Evolutionary conservation across 1,140 invertebrate species (phyloP), one percentile per base, ranked within the genome.

Genomic region (Drosophila setifemur): DNA sequence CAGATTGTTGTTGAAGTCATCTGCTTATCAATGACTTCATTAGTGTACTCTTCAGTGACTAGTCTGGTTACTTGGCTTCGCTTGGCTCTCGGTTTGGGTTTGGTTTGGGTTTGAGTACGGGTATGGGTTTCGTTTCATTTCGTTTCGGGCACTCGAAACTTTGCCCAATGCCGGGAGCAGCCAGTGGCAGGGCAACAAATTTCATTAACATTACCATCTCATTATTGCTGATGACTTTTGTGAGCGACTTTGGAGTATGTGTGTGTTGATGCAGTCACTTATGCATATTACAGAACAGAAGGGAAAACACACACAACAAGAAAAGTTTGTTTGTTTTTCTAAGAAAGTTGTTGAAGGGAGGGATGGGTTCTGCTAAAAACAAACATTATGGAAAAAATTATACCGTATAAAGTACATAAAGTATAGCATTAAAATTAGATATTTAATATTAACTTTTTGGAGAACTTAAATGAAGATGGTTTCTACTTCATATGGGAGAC

Each of bases 1-100:
- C 54, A 11, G 21, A 33, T 45, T 55, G 53, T 40, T 40, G 33
- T 57, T 69, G 68, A 73, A 23, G 55, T 37, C 33, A n/a, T 70
- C 35, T 43, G 64, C 79, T 85, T 85, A 85, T 85, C 79, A 85
- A 86, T 85, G 79, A 85, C 79, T 85, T 85, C 79, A 86, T 85
- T 85, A 85, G 79, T 52, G 78, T 52, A 43, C 73, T 66, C 52
- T 55, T 63, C 60, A 53, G 64, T 66, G 50, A 71, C 54, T 63
- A 64, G 40, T 64, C 31, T 52, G 12, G 16, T 45, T 18, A 44
- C 48, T 47, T 25, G 47, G 14, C 37, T 35, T 33, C 40, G 12
- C 31, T 35, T 31, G 18, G 48, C n/a, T n/a, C n/a, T n/a, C n/a
- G n/a, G n/a, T n/a, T n/a, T 28, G 26, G 26, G 2, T 9, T 28